Evolutionary conservation across 1,140 invertebrate species (phyloP), one percentile per base, ranked within the genome.

Genomic region (Drosophila sproati): DNA sequence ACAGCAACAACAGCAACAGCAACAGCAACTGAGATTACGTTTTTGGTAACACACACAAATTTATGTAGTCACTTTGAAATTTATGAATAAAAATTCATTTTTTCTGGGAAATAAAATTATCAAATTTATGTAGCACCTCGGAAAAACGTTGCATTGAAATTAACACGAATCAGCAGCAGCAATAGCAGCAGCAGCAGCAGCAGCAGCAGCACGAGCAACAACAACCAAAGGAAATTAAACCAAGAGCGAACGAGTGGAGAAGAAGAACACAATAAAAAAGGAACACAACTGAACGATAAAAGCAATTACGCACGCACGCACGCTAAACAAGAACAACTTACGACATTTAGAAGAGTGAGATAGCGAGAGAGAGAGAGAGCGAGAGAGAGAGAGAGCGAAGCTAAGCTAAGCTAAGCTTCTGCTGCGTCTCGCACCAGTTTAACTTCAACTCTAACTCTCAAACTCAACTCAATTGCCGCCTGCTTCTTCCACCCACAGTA

Each of bases 111-210:
- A 87, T 88, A 77, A 78, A 83, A 89, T n/a, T 43, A 89, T 89
- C 77, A 89, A 89, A 88, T 88, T 88, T 83, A 88, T 88, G 77
- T 87, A 88, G 83, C 83, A 88, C 83, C 83, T 88, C 41, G 39
- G 28, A 59, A 50, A 63, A 63, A 55, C 57, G 62, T 51, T 69
- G 57, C 67, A 71, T 77, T 71, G 59, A 69, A 77, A 68, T 73
- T 69, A 69, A 69, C 68, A 77, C 57, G 63, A 66, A 76, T 52
- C 59, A 34, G 55, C 47, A 67, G 39, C 43, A 47, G 31, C 28
- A 60, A 31, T 34, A 55, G 39, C 32, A 62, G 31, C n/a, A 63
- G 8, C 54, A 56, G 47, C 20, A 20, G 12, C 12, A 55, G 39
- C 32, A 62, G 31, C n/a, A 63, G 8, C 54, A 56, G 47, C 20